Evolutionary conservation across 2,113 vertebrate species (phyloP), one percentile per base, ranked within the genome.

Genomic region (Cyprinodon tularosa): DNA sequence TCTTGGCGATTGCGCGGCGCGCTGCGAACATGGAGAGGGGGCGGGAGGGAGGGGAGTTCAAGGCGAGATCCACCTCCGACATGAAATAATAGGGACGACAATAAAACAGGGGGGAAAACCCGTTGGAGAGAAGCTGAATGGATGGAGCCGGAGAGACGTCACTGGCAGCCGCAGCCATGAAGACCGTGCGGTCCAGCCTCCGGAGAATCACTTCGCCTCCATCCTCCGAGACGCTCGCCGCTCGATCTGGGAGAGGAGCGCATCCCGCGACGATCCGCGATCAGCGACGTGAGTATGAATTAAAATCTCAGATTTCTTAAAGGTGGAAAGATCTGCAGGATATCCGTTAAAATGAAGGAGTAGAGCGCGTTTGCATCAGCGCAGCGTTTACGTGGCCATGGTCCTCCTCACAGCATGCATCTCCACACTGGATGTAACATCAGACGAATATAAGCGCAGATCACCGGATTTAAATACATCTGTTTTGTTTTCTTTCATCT

Each of bases 131-230:
- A 93, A 92, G 90, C 95, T 96, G 96, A 96, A 94, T 96, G 95
- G 96, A 95, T 88, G 93, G 93, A 88, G 88, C 89, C 83, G 79
- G 72, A 82, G 87, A 91, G 85, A 96, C 95, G 96, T 96, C 96
- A 97, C 92, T 74, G 59, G 63, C 83, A 87, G 92, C 92, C 60
- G 95, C 95, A 93, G 88, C 93, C 94, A 93, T 90, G 94, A 88
- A 93, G 91, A 91, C 74, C 82, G 88, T 69, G 91, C 83, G 88
- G 82, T 85, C 90, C 92, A 68, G 65, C 88, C 85, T 88, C 86
- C 87, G 74, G 85, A 77, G 12, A 80, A 85, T 91, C 95, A 95
- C 80, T 91, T 48, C 80, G 17, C 84, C 82, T 65, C 75, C 86
- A 66, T 75, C 90, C 53, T 74, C 71, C 48, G 77, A 88, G 75